Evolutionary conservation across 2,113 vertebrate genomes (phyloP), one percentile per base, ranked within the genome.

Genomic region (Piaya cayana): DNA sequence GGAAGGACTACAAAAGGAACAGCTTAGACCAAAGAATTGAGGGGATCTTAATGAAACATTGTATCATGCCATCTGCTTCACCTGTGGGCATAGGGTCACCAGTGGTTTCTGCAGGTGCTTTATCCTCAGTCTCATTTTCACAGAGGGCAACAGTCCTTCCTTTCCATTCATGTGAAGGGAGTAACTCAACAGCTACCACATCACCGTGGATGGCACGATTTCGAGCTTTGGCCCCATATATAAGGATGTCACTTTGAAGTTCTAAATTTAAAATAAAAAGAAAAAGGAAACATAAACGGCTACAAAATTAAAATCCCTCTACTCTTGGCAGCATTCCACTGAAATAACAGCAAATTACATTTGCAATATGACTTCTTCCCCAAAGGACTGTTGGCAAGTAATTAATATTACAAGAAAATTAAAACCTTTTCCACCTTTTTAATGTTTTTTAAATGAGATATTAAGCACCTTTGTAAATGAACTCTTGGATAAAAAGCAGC

Each of bases 141-240:
- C 98, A 98, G 91, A 99, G 98, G 2, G 98, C 98, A 0, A 96
- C 98, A 1, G 93, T 98, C 63, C 98, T 98, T 56, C 99, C 99
- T 63, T 98, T 98, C 99, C 99, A 99, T 23, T 99, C 98, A 1
- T 83, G 97, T 74, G 82, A 92, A 6, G 98, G 98, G 29, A 99
- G 88, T 75, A 99, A 53, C 85, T 99, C 99, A 59, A 99, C 98
- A 18, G 93, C 99, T 0, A 99, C 99, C 80, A 96, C 16, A 13
- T 99, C 99, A 12, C 99, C 98, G 0, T 99, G 99, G 90, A 99
- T 97, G 0, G 99, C 99, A 39, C 99, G 97, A 95, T 99, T 99
- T 13, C 99, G 98, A 50, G 98, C 97, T 97, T 98, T 99, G n/a
- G 78, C 64, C 10, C 99, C 99, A 2, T 94, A 97, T 94, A 99